Percentiles rank a stretch among this genome's conserved stretches.
These are phyloP conservation scores for Prionace glauca DNA, from an alignment of 2,797 vertebrate genomes.

Conservation along the genomic window DNA sequence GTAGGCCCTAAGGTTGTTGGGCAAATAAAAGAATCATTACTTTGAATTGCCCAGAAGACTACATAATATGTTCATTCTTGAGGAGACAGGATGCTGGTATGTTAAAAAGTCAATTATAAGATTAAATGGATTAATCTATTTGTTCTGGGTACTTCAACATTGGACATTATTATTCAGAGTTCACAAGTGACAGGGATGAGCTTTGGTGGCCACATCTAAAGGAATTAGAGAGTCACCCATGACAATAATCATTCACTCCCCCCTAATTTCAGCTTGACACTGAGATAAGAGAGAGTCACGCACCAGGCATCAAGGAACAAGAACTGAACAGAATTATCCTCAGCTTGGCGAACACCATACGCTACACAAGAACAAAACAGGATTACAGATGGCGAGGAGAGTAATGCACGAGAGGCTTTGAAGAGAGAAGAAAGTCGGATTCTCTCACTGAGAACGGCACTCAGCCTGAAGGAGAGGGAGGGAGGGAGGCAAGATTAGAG, in stretches of 20 bases:
- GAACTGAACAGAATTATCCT: neutral
- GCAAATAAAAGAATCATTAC: neutral
- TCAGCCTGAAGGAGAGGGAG: neutral
- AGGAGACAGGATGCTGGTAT: neutral
- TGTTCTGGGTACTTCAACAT: neutral
- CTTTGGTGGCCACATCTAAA: neutral
- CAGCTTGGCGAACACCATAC: neutral
- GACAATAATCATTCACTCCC: neutral
- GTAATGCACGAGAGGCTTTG: neutral
- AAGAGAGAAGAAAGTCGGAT: neutral
- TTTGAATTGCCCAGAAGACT: neutral
- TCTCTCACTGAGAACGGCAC: neutral
- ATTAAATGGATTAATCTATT: neutral
- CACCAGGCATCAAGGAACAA: neutral
- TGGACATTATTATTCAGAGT: neutral
- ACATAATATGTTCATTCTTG: neutral
- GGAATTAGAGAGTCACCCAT: neutral
- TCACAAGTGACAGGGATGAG: neutral
- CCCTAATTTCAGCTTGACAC: neutral
- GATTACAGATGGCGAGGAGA: neutral
- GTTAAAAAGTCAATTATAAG: neutral
- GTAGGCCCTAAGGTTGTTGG: neutral
- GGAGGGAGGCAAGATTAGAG: neutral
- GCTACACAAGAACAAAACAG: neutral
- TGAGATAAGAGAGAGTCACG: neutral